Evolutionary conservation across 2,797 vertebrate species (phyloP), one percentile per base, ranked within the genome.

Genomic region (Neostethus bicornis): DNA sequence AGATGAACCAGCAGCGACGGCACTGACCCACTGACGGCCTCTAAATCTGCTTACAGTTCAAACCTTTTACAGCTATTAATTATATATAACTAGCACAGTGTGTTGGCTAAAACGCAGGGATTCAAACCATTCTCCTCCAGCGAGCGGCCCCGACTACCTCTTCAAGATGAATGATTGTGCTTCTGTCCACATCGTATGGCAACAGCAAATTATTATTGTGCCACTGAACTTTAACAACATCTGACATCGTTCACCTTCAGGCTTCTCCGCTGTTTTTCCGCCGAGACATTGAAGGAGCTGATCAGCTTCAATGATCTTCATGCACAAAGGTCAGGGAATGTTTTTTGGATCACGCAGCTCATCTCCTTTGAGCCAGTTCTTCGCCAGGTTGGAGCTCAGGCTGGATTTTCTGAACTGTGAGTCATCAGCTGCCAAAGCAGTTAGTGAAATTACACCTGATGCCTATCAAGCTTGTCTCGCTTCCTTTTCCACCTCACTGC

Each of bases 401-500:
- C 49, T 28, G 44, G 38, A 29, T 60, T 68, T 49, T 73, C 71
- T 49, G 62, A 78, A 80, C 54, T 63, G 62, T 78, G 87, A 89
- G 80, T 89, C 86, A 89, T 80, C 72, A 68, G 66, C 77, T 85
- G 85, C 82, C 77, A 83, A 73, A 73, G 77, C 86, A 61, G 83
- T 90, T 84, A 86, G 75, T 70, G 31, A 85, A 90, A 91, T 90
- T 87, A 89, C 87, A 89, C 85, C 88, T 87, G 87, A 91, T 89
- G 85, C 75, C 86, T 59, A 90, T 91, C 87, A 83, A 78, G 74
- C 61, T 51, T 38, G 77, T 70, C 84, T 84, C 84, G 80, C 74
- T 67, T 71, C 73, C 37, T 75, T 84, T 90, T 88, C 85, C 39
- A 63, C 87, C 70, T 73, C 85, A 67, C 73, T 67, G 73, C 70